Evolutionary conservation across 2,888 invertebrate genomes (phyloP).

Genomic region (Hyalella azteca): DNA sequence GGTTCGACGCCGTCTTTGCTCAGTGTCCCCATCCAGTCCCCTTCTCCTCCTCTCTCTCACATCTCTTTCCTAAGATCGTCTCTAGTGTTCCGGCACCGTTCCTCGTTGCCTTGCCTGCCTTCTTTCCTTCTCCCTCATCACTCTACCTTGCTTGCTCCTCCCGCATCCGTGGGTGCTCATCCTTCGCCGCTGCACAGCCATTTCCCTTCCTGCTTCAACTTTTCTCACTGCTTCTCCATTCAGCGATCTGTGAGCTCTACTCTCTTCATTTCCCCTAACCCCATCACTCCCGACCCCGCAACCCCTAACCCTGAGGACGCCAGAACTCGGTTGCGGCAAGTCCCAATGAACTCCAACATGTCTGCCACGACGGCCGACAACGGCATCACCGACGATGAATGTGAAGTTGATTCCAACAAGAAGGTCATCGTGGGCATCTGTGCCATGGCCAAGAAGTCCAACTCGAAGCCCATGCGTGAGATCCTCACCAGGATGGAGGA

Average conservation of each 20-base stretch:
- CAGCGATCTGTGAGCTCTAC: background rate
- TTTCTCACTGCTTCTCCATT: background rate
- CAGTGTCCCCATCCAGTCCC: background rate
- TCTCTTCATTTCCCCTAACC: background rate
- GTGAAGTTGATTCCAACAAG: conserved; percentile 55
- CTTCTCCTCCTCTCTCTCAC: background rate
- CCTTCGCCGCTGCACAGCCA: background rate
- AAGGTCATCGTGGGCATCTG: conserved; percentile 97
- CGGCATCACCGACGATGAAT: background rate
- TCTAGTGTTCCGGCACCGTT: background rate
- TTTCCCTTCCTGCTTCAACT: background rate
- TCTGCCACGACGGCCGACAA: background rate
- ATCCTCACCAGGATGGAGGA: conserved; percentile 94
- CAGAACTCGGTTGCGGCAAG: background rate
- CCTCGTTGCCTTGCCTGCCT: background rate
- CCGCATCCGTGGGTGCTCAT: background rate
- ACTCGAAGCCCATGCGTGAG: conserved; percentile 99
- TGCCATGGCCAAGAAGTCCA: conserved; percentile 99
- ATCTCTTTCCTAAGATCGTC: background rate
- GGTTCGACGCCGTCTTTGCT: background rate
- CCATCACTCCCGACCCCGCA: background rate
- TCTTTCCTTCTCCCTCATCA: background rate
- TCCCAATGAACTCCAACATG: background rate
- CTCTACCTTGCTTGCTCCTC: background rate
- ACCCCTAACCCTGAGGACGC: background rate